Base-by-base conservation (phyloP, 2,113 vertebrate species). In the Fregetta grallaria region DNA sequence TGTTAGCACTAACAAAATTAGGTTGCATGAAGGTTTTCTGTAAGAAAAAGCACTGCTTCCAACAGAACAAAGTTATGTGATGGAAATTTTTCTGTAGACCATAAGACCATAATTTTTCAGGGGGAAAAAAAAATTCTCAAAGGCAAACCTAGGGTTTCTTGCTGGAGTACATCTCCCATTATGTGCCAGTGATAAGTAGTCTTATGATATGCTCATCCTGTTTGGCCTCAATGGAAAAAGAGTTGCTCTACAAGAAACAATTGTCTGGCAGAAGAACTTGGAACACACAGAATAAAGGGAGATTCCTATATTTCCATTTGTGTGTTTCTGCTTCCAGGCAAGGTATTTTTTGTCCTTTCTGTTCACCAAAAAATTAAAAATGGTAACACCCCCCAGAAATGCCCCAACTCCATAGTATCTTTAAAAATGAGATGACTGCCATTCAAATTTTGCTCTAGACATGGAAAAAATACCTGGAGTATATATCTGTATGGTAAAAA, bases 301-400 rank as follows among this genome's bases (percentile, higher is more conserved):
- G 3, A 15, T 63, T 80, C 81, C 22, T 36, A 3, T 3, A 11
- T 77, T 86, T 62, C 30, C 10, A 19, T 66, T 72, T 25, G 8
- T 26, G 3, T 62, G 8, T 45, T 92, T 86, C 68, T 72, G 6
- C 73, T 88, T 79, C 29, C 13, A 59, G 25, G 38, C 10, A 42
- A 85, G 16, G 9, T n/a, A 6, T 15, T 59, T 89, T 63, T 56
- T 72, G 6, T 89, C 38, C 8, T 81, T 74, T 53, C 22, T 75
- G 8, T 61, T 76, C n/a, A 23, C 11, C 16, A 71, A 88, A 59
- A 78, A 58, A 13, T 50, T 65, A 38, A 80, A 68, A 72, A 10
- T 10, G 2, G 2, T 36, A 23, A 45, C 30, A 55, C 2, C 1
- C 2, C 23, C 6, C 0, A 1, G 21, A 91, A 61, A 34, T 15